These are phyloP conservation scores for Sylvia atricapilla DNA, from an alignment of 2,113 vertebrate species.

Conservation along the genomic window DNA sequence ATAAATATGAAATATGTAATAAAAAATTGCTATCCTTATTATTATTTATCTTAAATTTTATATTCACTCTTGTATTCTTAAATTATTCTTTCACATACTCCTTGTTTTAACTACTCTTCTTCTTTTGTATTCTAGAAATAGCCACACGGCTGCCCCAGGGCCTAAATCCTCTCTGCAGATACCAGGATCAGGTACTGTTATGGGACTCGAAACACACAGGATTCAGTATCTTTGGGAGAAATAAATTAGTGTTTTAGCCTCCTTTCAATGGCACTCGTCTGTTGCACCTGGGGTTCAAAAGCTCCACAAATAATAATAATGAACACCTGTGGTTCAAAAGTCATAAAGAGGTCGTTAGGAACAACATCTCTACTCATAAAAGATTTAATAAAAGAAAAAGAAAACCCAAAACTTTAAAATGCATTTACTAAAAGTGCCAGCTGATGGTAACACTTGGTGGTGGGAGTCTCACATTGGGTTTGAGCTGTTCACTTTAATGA, in stretches of 20 bases:
- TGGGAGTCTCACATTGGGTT: not conserved
- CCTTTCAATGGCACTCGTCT: rapidly evolving
- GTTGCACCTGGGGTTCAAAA: not conserved
- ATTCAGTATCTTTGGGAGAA: not conserved
- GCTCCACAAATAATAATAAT: not conserved
- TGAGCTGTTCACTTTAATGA: not conserved
- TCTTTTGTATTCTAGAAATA: not conserved
- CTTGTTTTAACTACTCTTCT: not conserved
- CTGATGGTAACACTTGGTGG: not conserved
- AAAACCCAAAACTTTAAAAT: not conserved
- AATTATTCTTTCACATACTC: not conserved
- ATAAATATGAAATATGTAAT: not conserved
- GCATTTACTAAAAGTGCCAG: not conserved
- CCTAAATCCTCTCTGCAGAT: not conserved
- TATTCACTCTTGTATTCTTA: not conserved
- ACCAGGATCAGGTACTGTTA: not conserved
- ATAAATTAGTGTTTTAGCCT: not conserved
- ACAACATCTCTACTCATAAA: not conserved
- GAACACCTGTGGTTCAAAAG: not conserved
- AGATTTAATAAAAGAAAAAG: not conserved
- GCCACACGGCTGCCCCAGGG: not conserved
- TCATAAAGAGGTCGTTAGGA: not conserved
- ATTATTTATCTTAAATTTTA: not conserved
- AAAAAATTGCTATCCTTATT: not conserved
- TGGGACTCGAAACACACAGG: not conserved